phyloP scores from a whole-genome alignment of 2,888 invertebrate genomes.

The Phasia obesa region DNA sequence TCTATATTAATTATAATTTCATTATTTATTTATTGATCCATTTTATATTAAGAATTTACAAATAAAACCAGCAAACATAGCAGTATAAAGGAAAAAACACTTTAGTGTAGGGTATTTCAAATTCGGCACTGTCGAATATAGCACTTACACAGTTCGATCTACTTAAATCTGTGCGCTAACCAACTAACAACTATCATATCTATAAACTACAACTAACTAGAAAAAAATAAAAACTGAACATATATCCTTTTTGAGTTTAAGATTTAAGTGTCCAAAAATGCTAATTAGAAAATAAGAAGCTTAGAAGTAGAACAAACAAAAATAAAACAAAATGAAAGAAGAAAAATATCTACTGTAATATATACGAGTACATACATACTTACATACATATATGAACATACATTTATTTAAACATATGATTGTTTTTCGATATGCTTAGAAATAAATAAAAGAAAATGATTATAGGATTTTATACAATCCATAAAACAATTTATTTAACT shows the following conservation, averaged over 20 bases:
- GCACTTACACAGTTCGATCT: no score
- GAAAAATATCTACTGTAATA: no score
- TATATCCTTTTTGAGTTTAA: slow-evolving; percentile 36
- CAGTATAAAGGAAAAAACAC: no score
- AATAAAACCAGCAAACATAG: no score
- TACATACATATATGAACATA: background rate
- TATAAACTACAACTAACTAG: background rate
- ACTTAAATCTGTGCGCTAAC: no score
- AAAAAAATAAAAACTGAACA: background rate
- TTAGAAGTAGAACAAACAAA: slow-evolving; percentile 1
- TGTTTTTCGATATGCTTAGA: slow-evolving; percentile 51
- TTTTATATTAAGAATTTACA: no score
- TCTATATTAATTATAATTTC: no score
- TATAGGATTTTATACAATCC: slow-evolving; percentile 63
- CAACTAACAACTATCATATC: slow-evolving; percentile 11
- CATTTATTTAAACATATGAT: background rate
- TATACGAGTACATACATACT: background rate
- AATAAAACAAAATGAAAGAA: background rate
- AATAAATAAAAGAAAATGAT: slow-evolving; percentile 49
- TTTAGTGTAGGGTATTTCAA: no score
- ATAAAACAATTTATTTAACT: slow-evolving; percentile 41
- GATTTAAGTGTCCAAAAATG: slow-evolving; percentile 43
- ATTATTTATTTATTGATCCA: no score
- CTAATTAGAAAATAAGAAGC: slow-evolving; percentile 29
- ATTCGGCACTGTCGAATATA: no score